Evolutionary conservation across 2,888 invertebrate genomes (phyloP).

Genomic region (Epirrita christyi): DNA sequence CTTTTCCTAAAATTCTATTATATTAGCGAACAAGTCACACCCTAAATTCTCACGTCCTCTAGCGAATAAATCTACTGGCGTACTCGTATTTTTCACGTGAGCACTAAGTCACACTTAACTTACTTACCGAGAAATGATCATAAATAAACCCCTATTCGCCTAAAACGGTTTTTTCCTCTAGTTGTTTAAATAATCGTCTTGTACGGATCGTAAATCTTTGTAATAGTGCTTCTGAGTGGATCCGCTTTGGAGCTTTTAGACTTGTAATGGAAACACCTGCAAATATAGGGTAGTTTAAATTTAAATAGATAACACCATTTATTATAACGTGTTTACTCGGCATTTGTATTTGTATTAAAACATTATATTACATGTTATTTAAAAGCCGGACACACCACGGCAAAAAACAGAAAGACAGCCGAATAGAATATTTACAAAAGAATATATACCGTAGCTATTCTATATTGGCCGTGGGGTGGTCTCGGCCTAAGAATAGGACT

Average conservation of each 20-base stretch:
- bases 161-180: conserved; percentile 57
- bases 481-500: too few relatives aligned
- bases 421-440: too few relatives aligned
- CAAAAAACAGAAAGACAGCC: too few relatives aligned
- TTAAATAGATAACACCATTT: conserved; percentile 9
- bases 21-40: conserved; percentile 13
- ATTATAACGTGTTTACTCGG: too few relatives aligned
- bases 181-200: conserved; percentile 58
- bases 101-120: conserved; percentile 56
- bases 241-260: conserved; percentile 33
- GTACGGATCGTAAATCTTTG: conserved; percentile 62
- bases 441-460: too few relatives aligned
- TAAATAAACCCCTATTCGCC: conserved; percentile 49
- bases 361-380: too few relatives aligned
- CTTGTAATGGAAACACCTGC: conserved; percentile 18
- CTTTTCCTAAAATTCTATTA: conserved; percentile 1
- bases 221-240: conserved; percentile 46
- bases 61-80: conserved; percentile 34
- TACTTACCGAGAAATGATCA: conserved; percentile 51
- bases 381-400: too few relatives aligned
- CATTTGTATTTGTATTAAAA: too few relatives aligned
- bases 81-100: conserved; percentile 29
- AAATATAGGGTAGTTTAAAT: conserved; percentile 18
- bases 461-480: too few relatives aligned
- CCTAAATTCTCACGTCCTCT: conserved; percentile 25